phyloP scores from a whole-genome alignment of 2,797 vertebrate species.

The Spondyliosoma cantharus region DNA sequence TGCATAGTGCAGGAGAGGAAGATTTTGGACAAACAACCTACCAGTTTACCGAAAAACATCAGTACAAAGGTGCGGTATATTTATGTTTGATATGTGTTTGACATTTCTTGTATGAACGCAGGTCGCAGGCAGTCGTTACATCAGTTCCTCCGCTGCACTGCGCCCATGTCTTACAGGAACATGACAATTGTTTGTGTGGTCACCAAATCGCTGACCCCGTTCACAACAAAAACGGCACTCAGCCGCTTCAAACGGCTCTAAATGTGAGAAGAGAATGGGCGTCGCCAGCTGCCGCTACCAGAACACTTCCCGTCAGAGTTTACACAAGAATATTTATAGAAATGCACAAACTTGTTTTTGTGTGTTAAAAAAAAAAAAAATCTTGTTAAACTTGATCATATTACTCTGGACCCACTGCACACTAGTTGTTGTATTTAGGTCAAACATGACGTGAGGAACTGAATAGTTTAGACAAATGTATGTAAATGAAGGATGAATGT shows the following conservation, averaged over 20 bases:
- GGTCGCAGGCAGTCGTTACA: neutral
- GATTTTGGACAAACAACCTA: conserved; percentile 68
- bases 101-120: neutral
- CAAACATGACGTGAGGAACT: neutral
- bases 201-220: neutral
- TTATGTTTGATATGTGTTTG: neutral
- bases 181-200: neutral
- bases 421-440: neutral
- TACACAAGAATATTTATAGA: neutral
- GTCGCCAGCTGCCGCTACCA: conserved; percentile 7
- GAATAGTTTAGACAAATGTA: neutral
- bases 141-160: neutral
- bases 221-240: neutral
- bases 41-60: conserved; percentile 44
- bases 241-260: neutral
- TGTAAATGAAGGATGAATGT: neutral
- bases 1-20: conserved; percentile 84
- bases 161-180: neutral
- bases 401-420: neutral
- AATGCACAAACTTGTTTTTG: neutral
- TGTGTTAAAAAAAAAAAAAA: neutral
- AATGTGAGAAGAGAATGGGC: conserved; percentile 9
- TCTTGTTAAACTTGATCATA: neutral
- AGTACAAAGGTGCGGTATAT: conserved; percentile 73
- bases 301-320: neutral